Evolutionary conservation across 1,140 invertebrate genomes (phyloP).

Genomic region (Muscidifurax raptorellus): DNA sequence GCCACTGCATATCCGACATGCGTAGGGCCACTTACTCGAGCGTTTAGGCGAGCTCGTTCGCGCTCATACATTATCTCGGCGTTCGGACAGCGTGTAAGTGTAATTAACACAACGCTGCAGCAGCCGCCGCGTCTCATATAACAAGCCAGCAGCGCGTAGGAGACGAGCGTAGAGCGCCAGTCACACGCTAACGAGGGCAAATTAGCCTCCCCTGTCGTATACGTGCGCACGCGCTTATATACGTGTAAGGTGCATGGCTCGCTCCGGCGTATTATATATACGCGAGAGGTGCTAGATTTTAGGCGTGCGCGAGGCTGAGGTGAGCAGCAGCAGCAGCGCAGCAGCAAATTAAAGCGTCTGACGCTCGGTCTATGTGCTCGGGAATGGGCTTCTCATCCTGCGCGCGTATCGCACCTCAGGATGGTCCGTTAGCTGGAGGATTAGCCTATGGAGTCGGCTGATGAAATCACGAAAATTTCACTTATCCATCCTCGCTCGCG

Average conservation of each 20-base stretch:
- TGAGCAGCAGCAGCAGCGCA: neutral
- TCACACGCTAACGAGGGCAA: slow-evolving; percentile 66
- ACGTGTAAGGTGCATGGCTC: neutral
- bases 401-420: neutral
- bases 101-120: slow-evolving; percentile 63
- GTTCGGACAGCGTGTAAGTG: slow-evolving; percentile 66
- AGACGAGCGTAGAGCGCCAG: slow-evolving; percentile 37
- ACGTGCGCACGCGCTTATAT: neutral
- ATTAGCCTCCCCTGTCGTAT: slow-evolving; percentile 60
- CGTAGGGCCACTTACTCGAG: slow-evolving; percentile 28
- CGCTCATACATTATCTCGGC: slow-evolving; percentile 50
- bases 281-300: neutral
- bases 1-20: neutral
- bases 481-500: too few relatives aligned
- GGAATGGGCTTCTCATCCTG: too few relatives aligned
- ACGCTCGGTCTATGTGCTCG: neutral
- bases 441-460: neutral
- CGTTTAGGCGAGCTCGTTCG: slow-evolving; percentile 35
- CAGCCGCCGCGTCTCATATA: slow-evolving; percentile 43
- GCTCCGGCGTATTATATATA: neutral
- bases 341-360: neutral
- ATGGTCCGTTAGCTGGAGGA: neutral
- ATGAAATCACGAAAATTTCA: neutral
- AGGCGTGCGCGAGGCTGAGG: neutral
- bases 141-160: slow-evolving; percentile 52